Evolutionary conservation across 2,113 vertebrate species (phyloP).

Genomic region (Gymnorhina tibicen): DNA sequence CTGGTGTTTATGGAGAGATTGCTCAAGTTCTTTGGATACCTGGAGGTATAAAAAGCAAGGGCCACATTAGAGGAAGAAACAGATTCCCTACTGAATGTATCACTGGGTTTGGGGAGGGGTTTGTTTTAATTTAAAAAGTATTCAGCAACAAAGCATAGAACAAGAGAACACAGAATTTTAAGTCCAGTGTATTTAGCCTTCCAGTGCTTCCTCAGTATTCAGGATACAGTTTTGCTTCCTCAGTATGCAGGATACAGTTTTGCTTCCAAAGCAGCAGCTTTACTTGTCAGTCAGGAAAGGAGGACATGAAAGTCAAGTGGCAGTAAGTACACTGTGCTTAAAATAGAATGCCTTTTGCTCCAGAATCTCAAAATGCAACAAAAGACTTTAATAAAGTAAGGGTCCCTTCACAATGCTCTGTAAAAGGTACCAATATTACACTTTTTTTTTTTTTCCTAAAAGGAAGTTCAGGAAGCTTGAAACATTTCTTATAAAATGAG

Average conservation of each 20-base stretch:
- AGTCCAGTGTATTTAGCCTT: neutral
- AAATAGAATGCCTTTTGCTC: slow-evolving; percentile 54
- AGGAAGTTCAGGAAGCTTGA: neutral
- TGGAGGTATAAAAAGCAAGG: neutral
- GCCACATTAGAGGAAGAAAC: neutral
- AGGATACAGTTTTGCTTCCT: neutral
- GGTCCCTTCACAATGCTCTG: neutral
- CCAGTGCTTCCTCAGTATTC: neutral
- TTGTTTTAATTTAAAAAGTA: neutral
- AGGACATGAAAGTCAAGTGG: neutral
- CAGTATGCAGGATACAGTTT: neutral
- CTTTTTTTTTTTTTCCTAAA: neutral
- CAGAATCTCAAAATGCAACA: neutral
- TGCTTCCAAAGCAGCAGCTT: slow-evolving; percentile 25
- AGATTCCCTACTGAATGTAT: neutral
- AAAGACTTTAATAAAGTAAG: neutral
- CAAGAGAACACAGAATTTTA: neutral
- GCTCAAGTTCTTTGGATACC: neutral
- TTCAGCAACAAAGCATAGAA: neutral
- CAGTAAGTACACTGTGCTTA: neutral
- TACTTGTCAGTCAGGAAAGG: slow-evolving; percentile 42
- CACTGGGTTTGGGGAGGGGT: neutral
- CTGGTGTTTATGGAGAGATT: neutral
- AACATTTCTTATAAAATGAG: neutral
- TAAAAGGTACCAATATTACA: neutral